These are phyloP conservation scores for Onthophagus sagittarius DNA, from an alignment of 2,888 invertebrate genomes.

Conservation along the genomic window DNA sequence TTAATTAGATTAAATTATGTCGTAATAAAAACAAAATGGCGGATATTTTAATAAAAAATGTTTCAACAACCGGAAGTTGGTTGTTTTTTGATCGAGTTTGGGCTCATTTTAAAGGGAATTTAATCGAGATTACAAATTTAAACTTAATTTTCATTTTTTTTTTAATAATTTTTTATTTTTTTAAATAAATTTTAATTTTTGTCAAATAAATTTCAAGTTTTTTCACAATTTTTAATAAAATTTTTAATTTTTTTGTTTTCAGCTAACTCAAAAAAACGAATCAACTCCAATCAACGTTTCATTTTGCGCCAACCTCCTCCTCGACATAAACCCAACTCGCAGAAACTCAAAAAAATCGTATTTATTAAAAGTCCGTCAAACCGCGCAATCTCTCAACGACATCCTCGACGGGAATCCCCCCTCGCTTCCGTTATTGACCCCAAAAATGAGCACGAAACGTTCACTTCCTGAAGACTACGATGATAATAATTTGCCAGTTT, in stretches of 20 bases:
- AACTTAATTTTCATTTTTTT: not conserved
- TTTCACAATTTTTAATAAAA: no score
- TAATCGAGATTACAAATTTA: not conserved
- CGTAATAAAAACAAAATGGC: no score
- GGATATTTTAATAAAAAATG: no score
- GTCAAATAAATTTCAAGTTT: no score
- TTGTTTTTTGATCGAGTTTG: no score
- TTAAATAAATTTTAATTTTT: no score
- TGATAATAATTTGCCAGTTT: not conserved
- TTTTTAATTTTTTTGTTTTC: no score
- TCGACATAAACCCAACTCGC: not conserved
- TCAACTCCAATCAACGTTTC: not conserved
- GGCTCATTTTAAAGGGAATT: no score
- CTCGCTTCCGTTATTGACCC: not conserved
- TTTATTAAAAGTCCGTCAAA: constrained; percentile 22
- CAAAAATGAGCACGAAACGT: constrained; percentile 17
- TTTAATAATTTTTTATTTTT: no score
- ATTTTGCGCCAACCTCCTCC: not conserved
- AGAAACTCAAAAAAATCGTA: not conserved
- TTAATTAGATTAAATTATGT: no score
- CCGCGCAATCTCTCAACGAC: constrained; percentile 26
- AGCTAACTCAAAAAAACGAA: no score
- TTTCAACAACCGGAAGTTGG: no score
- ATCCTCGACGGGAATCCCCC: constrained; percentile 26
- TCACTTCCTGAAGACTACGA: constrained; percentile 13